Percentiles rank a stretch among this genome's conserved stretches.
Evolutionary conservation across 2,113 vertebrate genomes (phyloP).

Genomic region (Pan troglodytes): NHGRI_mPanTro3-v2.1_pri NC_072398.2:112057001-112057500

Average conservation of each 20-base stretch:
- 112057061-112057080: too few relatives aligned
- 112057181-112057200: background rate
- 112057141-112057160: background rate
- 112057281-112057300: background rate
- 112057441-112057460: background rate
- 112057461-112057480: background rate
- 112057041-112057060: too few relatives aligned
- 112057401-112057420: slow-evolving; percentile 16
- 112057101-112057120: background rate
- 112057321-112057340: background rate
- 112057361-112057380: background rate
- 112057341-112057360: background rate
- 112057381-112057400: background rate
- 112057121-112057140: background rate
- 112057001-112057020: too few relatives aligned
- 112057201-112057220: too few relatives aligned
- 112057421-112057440: background rate
- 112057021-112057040: too few relatives aligned
- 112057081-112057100: too few relatives aligned
- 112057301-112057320: slow-evolving; percentile 32
- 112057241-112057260: background rate
- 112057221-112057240: background rate
- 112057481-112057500: background rate
- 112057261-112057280: background rate
- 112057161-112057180: slow-evolving; percentile 19